phyloP scores from a whole-genome alignment of 2,888 invertebrate species.

The Orgyia antiqua region DNA sequence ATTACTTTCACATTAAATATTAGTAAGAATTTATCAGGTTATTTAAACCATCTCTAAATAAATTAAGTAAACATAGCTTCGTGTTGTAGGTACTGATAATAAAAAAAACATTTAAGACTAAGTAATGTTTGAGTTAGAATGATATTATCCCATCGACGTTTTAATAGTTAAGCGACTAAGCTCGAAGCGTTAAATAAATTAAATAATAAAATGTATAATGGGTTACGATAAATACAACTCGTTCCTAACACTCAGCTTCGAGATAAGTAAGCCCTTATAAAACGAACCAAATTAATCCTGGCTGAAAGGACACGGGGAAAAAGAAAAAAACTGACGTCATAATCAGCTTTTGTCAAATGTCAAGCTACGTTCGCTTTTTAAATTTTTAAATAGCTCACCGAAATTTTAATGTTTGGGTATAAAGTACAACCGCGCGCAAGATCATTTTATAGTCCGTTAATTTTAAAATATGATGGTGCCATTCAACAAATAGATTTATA shows the following conservation, averaged over 20 bases:
- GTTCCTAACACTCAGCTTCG: constrained; percentile 58
- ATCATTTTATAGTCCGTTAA: constrained; percentile 1
- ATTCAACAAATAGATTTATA: too few relatives aligned
- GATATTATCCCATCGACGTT: constrained; percentile 66
- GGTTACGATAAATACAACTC: constrained; percentile 72
- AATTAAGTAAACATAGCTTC: too few relatives aligned
- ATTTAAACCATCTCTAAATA: too few relatives aligned
- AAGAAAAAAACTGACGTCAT: constrained; percentile 70
- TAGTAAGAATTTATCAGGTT: too few relatives aligned
- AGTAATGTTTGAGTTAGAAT: constrained; percentile 65
- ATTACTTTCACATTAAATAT: too few relatives aligned
- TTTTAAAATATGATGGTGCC: too few relatives aligned
- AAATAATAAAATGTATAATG: constrained; percentile 77
- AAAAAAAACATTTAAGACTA: constrained; percentile 46
- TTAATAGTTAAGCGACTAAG: constrained; percentile 74
- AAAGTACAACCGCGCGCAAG: constrained; percentile 31
- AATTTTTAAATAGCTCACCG: constrained; percentile 63
- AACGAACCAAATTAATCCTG: constrained; percentile 73
- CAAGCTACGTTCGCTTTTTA: constrained; percentile 63
- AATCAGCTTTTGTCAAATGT: constrained; percentile 77
- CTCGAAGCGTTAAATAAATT: constrained; percentile 74
- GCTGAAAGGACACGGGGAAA: constrained; percentile 62
- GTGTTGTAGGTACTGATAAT: too few relatives aligned
- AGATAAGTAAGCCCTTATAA: constrained; percentile 76
- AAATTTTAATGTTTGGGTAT: constrained; percentile 35